Evolutionary conservation across 2,888 invertebrate genomes (phyloP).

Genomic region (Cremastobaeus sp.): DNA sequence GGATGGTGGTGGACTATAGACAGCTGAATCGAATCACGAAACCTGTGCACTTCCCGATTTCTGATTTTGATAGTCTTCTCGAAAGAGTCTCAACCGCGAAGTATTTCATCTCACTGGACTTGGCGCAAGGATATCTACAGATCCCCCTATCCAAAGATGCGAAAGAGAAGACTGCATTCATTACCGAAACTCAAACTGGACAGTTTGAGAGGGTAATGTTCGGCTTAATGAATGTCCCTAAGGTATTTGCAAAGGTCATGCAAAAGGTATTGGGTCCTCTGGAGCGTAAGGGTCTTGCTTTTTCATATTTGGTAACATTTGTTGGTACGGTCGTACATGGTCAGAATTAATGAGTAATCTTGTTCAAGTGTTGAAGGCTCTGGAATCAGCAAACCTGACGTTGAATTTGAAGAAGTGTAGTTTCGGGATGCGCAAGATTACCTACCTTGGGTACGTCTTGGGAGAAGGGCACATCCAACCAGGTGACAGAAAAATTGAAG

Average conservation of each 20-base stretch:
- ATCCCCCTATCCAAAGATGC: not conserved
- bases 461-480: not conserved
- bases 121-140: conserved; percentile 2
- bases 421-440: not conserved
- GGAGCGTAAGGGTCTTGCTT: not conserved
- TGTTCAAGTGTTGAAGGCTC: not conserved
- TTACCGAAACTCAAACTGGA: not conserved
- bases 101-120: not conserved
- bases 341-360: not conserved
- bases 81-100: not conserved
- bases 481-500: not conserved
- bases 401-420: not conserved
- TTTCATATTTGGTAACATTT: not conserved
- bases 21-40: not conserved
- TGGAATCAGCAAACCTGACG: not conserved
- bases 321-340: not conserved
- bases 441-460: not conserved
- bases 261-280: not conserved
- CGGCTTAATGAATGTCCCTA: not conserved
- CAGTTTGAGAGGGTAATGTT: conserved; percentile 2
- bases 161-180: conserved; percentile 1
- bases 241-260: not conserved
- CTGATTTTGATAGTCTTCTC: not conserved
- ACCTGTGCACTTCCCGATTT: not conserved
- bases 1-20: conserved; percentile 21